A percentile compares a stretch with the other conserved stretches of the same genome.
phyloP scores from a whole-genome alignment of 1,140 invertebrate species.

The Anastatus disparis region DNA sequence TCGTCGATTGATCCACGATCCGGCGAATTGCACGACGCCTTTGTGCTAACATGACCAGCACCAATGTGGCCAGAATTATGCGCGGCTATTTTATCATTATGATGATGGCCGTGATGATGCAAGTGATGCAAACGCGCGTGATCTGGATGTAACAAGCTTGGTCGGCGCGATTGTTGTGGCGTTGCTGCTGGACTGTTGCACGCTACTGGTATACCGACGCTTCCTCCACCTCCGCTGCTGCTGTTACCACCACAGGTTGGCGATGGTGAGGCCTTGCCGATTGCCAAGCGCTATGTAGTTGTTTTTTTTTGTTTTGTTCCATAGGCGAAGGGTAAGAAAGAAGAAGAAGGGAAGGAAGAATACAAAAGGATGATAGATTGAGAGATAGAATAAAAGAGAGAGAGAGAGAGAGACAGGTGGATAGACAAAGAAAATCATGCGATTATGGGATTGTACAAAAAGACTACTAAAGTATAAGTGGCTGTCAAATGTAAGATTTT shows the following conservation, averaged over 20 bases:
- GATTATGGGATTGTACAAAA: no score
- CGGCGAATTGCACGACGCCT: constrained; percentile 40
- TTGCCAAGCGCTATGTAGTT: not conserved
- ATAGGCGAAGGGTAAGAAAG: not conserved
- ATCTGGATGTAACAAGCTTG: constrained; percentile 76
- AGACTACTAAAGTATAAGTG: no score
- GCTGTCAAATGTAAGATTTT: no score
- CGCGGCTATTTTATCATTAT: not conserved
- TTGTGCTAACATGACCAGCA: not conserved
- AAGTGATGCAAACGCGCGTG: constrained; percentile 72
- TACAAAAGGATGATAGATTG: no score
- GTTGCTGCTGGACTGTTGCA: constrained; percentile 57
- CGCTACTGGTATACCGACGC: not conserved
- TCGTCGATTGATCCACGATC: constrained; percentile 56
- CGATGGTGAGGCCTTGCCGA: constrained; percentile 71
- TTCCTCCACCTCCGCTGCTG: not conserved
- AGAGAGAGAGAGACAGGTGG: not conserved
- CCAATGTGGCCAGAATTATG: not conserved
- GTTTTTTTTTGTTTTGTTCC: not conserved
- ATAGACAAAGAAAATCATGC: not conserved
- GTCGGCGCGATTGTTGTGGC: constrained; percentile 66
- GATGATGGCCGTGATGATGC: constrained; percentile 61
- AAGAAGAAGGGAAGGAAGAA: no score
- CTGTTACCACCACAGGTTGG: constrained; percentile 58
- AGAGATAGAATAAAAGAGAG: no score